Percentiles rank a stretch among this genome's conserved stretches.
These are phyloP conservation scores for Camponotus pennsylvanicus DNA, from an alignment of 1,140 invertebrate genomes.

Conservation along the genomic window DNA sequence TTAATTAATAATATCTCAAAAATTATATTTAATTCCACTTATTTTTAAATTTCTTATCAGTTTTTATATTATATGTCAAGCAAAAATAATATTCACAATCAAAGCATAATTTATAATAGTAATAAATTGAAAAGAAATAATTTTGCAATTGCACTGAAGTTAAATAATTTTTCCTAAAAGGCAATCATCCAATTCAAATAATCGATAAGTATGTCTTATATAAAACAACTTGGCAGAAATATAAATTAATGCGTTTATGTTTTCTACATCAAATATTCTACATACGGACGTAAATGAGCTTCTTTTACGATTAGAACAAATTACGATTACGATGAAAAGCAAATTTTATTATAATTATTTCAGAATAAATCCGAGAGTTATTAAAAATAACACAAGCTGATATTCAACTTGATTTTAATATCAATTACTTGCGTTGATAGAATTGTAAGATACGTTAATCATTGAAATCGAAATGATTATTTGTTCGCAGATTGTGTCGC, in stretches of 20 bases:
- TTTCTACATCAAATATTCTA: background rate
- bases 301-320: background rate
- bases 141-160: background rate
- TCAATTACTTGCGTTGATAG: conserved; percentile 35
- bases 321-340: background rate
- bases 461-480: background rate
- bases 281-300: background rate
- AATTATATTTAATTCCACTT: background rate
- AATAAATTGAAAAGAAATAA: background rate
- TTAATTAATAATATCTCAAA: background rate
- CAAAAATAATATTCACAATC: background rate
- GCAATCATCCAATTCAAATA: background rate
- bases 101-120: background rate
- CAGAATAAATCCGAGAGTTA: conserved; percentile 65
- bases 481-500: background rate
- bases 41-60: background rate
- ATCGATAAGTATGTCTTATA: background rate
- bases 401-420: conserved; percentile 54
- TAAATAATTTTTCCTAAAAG: background rate
- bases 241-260: background rate
- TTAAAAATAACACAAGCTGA: conserved; percentile 58
- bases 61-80: background rate
- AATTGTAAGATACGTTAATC: conserved; percentile 8
- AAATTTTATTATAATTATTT: conserved; percentile 56
- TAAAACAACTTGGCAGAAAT: background rate